These are phyloP conservation scores for Anolis carolinensis DNA, from an alignment of 2,113 vertebrate species.

Conservation along the genomic window DNA sequence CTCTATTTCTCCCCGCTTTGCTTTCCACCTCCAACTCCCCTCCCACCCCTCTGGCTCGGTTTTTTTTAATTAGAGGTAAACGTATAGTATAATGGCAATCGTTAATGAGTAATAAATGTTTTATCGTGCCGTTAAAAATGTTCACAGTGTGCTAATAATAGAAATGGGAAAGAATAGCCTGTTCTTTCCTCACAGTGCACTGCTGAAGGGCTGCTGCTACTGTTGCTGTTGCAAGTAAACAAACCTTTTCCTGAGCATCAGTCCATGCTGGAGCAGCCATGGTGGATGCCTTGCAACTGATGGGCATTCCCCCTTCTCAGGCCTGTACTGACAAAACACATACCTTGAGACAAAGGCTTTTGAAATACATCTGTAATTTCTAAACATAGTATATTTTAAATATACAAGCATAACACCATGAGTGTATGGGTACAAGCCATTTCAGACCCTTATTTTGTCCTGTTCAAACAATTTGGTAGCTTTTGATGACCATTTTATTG, in stretches of 20 bases:
- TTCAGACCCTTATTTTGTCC: background rate
- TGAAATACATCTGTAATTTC: background rate
- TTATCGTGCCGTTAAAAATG: conserved; percentile 40
- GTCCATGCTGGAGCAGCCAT: conserved; percentile 61
- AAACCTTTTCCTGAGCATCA: conserved; percentile 61
- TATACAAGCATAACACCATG: background rate
- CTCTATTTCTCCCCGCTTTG: background rate
- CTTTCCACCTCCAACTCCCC: too few species aligned
- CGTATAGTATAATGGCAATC: conserved; percentile 11
- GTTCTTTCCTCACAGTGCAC: conserved; percentile 30
- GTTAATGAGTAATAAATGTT: conserved; percentile 50
- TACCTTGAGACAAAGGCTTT: background rate
- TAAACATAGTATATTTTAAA: background rate
- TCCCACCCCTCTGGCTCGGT: background rate
- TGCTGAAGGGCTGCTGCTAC: conserved; percentile 58
- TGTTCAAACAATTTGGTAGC: background rate
- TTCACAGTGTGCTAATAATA: conserved; percentile 57
- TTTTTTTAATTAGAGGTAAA: background rate
- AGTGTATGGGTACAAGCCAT: background rate
- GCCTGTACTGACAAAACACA: background rate
- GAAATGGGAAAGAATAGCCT: conserved; percentile 63
- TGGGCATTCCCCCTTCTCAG: background rate
- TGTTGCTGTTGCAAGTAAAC: conserved; percentile 72
- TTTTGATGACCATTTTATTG: background rate
- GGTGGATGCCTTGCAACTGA: conserved; percentile 27